Evolutionary conservation across 2,888 invertebrate species (phyloP).

Genomic region (Allacma fusca): DNA sequence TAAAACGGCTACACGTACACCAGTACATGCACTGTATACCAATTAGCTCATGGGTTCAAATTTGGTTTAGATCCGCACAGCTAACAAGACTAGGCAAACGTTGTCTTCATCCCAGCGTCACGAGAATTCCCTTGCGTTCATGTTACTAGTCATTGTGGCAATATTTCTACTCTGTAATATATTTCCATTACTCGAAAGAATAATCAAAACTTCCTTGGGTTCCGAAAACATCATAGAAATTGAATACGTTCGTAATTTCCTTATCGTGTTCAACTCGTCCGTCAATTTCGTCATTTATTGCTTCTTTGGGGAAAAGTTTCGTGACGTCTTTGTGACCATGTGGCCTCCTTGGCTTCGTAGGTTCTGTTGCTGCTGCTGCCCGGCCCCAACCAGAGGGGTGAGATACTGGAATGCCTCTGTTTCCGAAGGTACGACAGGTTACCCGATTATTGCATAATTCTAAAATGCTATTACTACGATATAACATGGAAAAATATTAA

Average conservation of each 20-base stretch:
- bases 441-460: not conserved
- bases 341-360: slow-evolving; percentile 31
- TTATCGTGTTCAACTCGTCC: slow-evolving; percentile 53
- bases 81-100: slow-evolving; percentile 49
- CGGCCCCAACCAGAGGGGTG: not conserved
- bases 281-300: slow-evolving; percentile 57
- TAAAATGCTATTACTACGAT: not conserved
- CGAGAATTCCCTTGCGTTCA: slow-evolving; percentile 51
- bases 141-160: slow-evolving; percentile 54
- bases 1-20: not conserved
- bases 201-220: not conserved
- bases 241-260: slow-evolving; percentile 48
- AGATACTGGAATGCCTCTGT: slow-evolving; percentile 35
- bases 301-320: slow-evolving; percentile 52
- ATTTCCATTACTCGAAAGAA: slow-evolving; percentile 42
- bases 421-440: slow-evolving; percentile 39
- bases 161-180: slow-evolving; percentile 53
- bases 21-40: not conserved
- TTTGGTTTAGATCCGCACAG: slow-evolving; percentile 49
- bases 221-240: slow-evolving; percentile 26
- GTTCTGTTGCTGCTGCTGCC: slow-evolving; percentile 39
- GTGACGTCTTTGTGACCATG: slow-evolving; percentile 48
- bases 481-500: not conserved
- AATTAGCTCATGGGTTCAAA: not conserved
- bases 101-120: slow-evolving; percentile 50